phyloP scores from a whole-genome alignment of 2,888 invertebrate genomes.

The Barypeithes pellucidus region DNA sequence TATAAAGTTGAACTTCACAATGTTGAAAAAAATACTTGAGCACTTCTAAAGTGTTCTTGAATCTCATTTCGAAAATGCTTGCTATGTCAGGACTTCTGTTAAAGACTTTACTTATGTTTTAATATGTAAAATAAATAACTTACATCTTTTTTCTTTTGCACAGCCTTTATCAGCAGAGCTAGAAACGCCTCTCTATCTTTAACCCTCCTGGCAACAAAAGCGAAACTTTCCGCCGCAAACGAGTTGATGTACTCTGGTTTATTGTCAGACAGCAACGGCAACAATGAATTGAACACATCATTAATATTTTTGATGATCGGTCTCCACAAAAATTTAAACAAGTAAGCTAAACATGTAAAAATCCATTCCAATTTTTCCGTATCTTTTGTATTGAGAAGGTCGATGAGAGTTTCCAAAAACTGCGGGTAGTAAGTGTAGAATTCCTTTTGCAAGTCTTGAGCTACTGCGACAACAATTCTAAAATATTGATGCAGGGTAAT shows the following conservation, averaged over 20 bases:
- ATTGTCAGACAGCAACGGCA: conserved; percentile 84
- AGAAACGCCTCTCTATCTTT: conserved; percentile 85
- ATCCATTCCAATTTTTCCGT: conserved; percentile 90
- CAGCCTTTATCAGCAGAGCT: conserved; percentile 78
- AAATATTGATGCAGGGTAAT: conserved; percentile 57
- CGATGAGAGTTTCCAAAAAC: conserved; percentile 83
- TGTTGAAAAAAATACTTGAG: too few species aligned
- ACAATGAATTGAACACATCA: conserved; percentile 79
- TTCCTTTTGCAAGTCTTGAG: conserved; percentile 90
- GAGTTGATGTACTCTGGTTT: conserved; percentile 89
- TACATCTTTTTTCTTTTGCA: conserved; percentile 81
- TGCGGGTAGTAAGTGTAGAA: conserved; percentile 90
- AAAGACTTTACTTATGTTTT: too few species aligned
- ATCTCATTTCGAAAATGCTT: too few species aligned
- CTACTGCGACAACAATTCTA: conserved; percentile 88
- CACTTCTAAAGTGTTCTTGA: too few species aligned
- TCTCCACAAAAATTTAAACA: conserved; percentile 92
- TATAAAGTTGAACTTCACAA: too few species aligned
- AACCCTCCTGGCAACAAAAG: conserved; percentile 93
- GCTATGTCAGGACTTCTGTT: too few species aligned
- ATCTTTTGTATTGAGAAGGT: conserved; percentile 82
- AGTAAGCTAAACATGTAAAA: conserved; percentile 88
- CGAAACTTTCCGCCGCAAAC: conserved; percentile 97
- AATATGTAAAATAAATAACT: conserved; percentile 65
- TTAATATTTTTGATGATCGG: conserved; percentile 86